Evolutionary conservation across 2,113 vertebrate species (phyloP).

Genomic region (Gnathonemus longibarbis): DNA sequence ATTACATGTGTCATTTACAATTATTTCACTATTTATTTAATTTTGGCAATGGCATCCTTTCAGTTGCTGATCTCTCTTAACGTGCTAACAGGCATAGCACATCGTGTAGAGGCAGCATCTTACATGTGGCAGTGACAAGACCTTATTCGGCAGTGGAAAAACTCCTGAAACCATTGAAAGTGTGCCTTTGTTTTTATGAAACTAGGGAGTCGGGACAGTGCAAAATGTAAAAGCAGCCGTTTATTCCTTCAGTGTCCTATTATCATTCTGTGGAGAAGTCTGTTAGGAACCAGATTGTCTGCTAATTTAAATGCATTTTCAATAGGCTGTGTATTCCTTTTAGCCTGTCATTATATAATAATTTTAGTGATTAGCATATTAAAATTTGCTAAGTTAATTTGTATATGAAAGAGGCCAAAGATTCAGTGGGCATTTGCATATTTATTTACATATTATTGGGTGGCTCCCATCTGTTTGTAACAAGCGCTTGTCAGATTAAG

Average conservation of each 20-base stretch:
- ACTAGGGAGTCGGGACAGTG: not conserved
- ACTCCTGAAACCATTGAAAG: not conserved
- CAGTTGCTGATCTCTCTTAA: not conserved
- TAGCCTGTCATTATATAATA: not conserved
- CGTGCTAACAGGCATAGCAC: not conserved
- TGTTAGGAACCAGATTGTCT: not conserved
- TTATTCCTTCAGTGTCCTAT: not conserved
- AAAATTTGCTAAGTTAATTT: not conserved
- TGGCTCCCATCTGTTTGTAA: not conserved
- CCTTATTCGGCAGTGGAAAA: not conserved
- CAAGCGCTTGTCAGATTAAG: not conserved
- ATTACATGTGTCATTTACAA: no score
- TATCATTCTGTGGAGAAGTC: not conserved
- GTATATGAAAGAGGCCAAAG: not conserved
- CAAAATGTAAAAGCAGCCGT: not conserved
- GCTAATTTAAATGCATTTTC: not conserved
- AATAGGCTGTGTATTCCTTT: not conserved
- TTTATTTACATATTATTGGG: not conserved
- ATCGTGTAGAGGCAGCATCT: not conserved
- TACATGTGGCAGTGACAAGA: not conserved
- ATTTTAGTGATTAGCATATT: not conserved
- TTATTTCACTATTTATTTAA: no score
- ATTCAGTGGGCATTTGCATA: not conserved
- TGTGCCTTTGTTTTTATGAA: not conserved
- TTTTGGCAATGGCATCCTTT: not conserved